phyloP scores from a whole-genome alignment of 2,797 vertebrate genomes.

The Odontamblyopus lacepedii region DNA sequence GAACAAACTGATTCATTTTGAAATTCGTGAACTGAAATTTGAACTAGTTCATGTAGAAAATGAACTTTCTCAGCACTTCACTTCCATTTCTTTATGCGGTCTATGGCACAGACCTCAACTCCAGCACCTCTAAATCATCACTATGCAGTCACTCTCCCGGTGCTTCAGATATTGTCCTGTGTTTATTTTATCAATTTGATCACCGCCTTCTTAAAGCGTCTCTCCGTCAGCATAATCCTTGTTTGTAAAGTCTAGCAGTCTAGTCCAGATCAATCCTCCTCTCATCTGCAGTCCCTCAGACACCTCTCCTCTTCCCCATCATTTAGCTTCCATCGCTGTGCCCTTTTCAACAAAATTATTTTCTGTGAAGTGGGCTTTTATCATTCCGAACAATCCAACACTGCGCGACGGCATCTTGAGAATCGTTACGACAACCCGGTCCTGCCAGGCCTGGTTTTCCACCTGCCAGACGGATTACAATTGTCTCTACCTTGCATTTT shows the following conservation, averaged over 20 bases:
- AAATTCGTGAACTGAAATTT: too few relatives aligned
- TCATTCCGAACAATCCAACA: slow-evolving; percentile 20
- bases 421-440: slow-evolving; percentile 8
- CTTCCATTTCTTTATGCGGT: too few relatives aligned
- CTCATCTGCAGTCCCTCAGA: slow-evolving; percentile 38
- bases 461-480: neutral
- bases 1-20: too few relatives aligned
- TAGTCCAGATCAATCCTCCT: neutral
- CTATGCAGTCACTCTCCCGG: too few relatives aligned
- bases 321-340: slow-evolving; percentile 37
- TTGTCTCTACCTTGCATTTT: neutral
- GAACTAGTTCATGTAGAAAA: too few relatives aligned
- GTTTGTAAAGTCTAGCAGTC: neutral
- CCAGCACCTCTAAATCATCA: too few relatives aligned
- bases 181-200: neutral
- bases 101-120: too few relatives aligned
- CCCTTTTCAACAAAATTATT: slow-evolving; percentile 18
- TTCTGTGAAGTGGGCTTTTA: slow-evolving; percentile 24
- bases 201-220: neutral
- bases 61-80: too few relatives aligned
- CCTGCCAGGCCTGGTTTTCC: slow-evolving; percentile 20
- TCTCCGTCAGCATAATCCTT: neutral
- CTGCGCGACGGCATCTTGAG: slow-evolving; percentile 25
- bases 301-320: slow-evolving; percentile 25
- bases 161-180: too few relatives aligned